Evolutionary conservation across 53 echinoderm and acorn worm genomes (phyloP).

Genomic region (Henricia sp.): DNA sequence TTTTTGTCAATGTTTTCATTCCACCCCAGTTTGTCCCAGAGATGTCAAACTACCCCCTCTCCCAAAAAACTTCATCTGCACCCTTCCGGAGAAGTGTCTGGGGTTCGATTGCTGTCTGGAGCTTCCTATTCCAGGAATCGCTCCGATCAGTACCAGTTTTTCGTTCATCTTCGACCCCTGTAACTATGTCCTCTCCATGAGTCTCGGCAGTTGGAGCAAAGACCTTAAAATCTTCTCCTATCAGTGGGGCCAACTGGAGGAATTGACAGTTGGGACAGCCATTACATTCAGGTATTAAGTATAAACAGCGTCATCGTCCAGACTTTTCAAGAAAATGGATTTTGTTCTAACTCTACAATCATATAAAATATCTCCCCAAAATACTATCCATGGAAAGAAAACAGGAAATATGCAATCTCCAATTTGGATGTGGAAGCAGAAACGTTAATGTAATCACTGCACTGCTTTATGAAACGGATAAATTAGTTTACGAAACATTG

Average conservation of each 20-base stretch:
- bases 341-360: too few relatives aligned
- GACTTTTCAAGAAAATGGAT: background rate
- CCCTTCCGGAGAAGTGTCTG: slow-evolving; percentile 58
- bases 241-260: slow-evolving; percentile 51
- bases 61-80: slow-evolving; percentile 30
- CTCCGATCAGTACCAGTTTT: slow-evolving; percentile 37
- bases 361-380: too few relatives aligned
- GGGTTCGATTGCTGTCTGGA: slow-evolving; percentile 57
- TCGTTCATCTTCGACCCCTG: slow-evolving; percentile 51
- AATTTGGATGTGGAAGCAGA: too few relatives aligned
- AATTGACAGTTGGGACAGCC: slow-evolving; percentile 14
- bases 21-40: slow-evolving; percentile 37
- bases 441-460: too few relatives aligned
- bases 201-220: slow-evolving; percentile 36
- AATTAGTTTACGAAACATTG: too few relatives aligned
- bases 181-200: slow-evolving; percentile 5
- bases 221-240: slow-evolving; percentile 20
- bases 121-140: slow-evolving; percentile 19
- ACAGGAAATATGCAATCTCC: too few relatives aligned
- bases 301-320: too few relatives aligned
- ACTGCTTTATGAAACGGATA: too few relatives aligned
- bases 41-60: slow-evolving; percentile 49
- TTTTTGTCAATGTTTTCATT: too few relatives aligned
- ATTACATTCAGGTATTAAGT: slow-evolving; percentile 35
- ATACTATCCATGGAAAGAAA: too few relatives aligned